phyloP scores from a whole-genome alignment of 2,888 invertebrate genomes.

The Sceliomorpha sp. region DNA sequence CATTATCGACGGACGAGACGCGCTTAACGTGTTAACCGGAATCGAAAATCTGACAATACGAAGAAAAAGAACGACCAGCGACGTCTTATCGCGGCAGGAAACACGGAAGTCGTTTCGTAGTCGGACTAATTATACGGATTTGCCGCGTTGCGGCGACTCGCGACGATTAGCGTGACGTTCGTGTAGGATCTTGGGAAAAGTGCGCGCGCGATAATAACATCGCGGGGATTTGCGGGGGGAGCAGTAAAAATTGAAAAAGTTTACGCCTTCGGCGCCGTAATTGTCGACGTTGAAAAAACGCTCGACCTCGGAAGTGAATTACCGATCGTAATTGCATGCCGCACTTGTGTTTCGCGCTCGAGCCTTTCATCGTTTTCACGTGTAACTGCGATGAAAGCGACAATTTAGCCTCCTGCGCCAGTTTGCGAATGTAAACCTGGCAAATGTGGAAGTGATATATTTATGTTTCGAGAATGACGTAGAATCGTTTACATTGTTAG shows the following conservation, averaged over 20 bases:
- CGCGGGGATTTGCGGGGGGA: constrained; percentile 19
- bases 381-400: constrained; percentile 33
- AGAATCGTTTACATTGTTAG: no score
- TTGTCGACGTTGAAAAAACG: constrained; percentile 52
- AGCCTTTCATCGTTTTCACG: constrained; percentile 45
- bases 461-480: constrained; percentile 36
- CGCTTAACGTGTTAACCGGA: constrained; percentile 35
- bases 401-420: constrained; percentile 34
- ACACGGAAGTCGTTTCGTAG: constrained; percentile 70
- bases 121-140: constrained; percentile 70
- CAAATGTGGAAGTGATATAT: constrained; percentile 48
- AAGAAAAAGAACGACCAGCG: constrained; percentile 37
- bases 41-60: constrained; percentile 41
- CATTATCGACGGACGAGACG: no score
- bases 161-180: constrained; percentile 61
- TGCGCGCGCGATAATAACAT: constrained; percentile 27
- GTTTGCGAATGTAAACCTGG: constrained; percentile 36
- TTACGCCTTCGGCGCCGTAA: constrained; percentile 35
- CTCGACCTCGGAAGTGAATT: constrained; percentile 34
- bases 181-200: constrained; percentile 26
- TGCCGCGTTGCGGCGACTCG: constrained; percentile 44
- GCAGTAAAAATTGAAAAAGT: constrained; percentile 58
- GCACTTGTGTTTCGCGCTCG: constrained; percentile 49
- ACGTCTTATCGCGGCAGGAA: constrained; percentile 57
- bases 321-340: constrained; percentile 48